A percentile compares a stretch with the other conserved stretches of the same genome.
phyloP scores from a whole-genome alignment of 2,113 vertebrate genomes.

The Thamnophis sirtalis region DNA sequence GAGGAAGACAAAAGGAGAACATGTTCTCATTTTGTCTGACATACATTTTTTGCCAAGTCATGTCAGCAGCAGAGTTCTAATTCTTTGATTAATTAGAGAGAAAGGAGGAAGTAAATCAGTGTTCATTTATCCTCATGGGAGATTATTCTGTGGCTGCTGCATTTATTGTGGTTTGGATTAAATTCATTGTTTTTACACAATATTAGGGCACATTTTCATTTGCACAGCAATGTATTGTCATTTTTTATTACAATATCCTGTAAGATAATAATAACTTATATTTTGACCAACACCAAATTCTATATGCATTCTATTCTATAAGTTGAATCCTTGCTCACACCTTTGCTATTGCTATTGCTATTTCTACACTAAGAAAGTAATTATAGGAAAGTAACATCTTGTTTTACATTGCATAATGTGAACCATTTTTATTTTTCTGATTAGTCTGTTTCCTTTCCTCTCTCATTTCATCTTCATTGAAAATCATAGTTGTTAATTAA shows the following conservation, averaged over 20 bases:
- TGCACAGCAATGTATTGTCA: neutral
- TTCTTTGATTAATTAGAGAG: neutral
- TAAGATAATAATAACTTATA: neutral
- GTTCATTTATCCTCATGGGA: neutral
- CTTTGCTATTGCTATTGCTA: too few relatives aligned
- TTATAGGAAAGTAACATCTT: neutral
- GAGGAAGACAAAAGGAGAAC: neutral
- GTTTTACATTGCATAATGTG: neutral
- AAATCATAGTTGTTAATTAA: neutral
- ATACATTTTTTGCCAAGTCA: neutral
- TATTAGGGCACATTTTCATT: neutral
- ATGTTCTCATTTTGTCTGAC: neutral
- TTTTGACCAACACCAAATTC: neutral
- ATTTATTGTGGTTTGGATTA: neutral
- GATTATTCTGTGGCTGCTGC: neutral
- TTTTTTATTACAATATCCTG: neutral
- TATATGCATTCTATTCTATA: neutral
- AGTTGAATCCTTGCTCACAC: neutral
- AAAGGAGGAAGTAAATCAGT: neutral
- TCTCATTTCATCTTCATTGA: neutral
- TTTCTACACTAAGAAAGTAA: neutral
- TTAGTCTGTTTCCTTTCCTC: neutral
- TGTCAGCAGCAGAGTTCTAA: neutral
- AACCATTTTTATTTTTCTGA: neutral
- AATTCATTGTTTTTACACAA: neutral